phyloP scores from a whole-genome alignment of 2,113 vertebrate species.

The Ascaphus truei region DNA sequence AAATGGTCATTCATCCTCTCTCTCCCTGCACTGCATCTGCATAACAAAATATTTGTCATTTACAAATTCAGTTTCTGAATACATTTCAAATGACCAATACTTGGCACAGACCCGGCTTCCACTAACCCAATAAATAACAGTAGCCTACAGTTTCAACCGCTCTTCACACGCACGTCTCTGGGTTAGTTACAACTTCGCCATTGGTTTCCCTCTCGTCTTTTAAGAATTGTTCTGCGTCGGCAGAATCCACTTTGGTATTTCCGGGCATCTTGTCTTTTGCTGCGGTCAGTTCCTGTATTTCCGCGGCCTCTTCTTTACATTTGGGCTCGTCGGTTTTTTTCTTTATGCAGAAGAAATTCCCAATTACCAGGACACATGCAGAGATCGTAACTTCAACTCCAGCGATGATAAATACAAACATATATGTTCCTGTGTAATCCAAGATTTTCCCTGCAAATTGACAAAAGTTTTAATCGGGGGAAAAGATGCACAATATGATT shows the following conservation, averaged over 20 bases:
- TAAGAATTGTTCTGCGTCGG: slow-evolving; percentile 65
- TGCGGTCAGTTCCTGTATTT: slow-evolving; percentile 53
- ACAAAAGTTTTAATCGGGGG: too few relatives aligned
- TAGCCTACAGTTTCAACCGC: not conserved
- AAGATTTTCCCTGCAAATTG: slow-evolving; percentile 74
- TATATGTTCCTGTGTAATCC: slow-evolving; percentile 75
- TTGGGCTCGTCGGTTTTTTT: slow-evolving; percentile 50
- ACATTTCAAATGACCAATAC: not conserved
- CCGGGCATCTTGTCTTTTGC: slow-evolving; percentile 45
- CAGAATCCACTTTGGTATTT: slow-evolving; percentile 47
- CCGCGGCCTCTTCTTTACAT: slow-evolving; percentile 49
- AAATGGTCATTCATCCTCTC: too few relatives aligned
- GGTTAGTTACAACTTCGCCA: slow-evolving; percentile 58
- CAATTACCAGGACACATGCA: slow-evolving; percentile 68
- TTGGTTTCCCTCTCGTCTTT: slow-evolving; percentile 65
- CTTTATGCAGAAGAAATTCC: slow-evolving; percentile 78
- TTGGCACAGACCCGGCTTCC: slow-evolving; percentile 23
- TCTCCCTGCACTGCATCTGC: too few relatives aligned
- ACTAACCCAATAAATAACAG: not conserved
- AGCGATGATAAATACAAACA: slow-evolving; percentile 84
- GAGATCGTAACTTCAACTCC: slow-evolving; percentile 79
- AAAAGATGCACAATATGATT: too few relatives aligned
- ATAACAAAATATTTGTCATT: too few relatives aligned
- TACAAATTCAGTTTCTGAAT: not conserved
- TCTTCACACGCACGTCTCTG: slow-evolving; percentile 70